Evolutionary conservation across 2,797 vertebrate species (phyloP), one percentile per base, ranked within the genome.

Genomic region (Tachyglossus aculeatus): DNA sequence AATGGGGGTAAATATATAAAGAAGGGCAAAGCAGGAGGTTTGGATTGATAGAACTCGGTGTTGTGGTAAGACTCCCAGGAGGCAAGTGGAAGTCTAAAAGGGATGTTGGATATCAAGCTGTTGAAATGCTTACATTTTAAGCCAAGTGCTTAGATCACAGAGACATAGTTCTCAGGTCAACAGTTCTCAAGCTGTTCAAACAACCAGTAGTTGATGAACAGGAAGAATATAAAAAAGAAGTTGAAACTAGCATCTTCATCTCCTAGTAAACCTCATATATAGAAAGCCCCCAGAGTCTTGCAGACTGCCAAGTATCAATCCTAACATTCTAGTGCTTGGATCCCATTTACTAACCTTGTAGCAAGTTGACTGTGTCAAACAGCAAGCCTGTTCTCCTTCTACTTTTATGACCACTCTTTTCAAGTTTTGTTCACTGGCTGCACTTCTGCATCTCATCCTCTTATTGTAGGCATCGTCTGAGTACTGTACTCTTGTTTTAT

Each of bases 141-240:
- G 66, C 7, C 60, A 81, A 87, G 13, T 40, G 18, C 47, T 85
- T 80, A 39, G 10, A 65, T 69, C 29, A 65, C 44, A 57, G 45
- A 56, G 80, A 83, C n/a, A n/a, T n/a, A n/a, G n/a, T n/a, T 82
- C 59, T 32, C 61, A 56, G 56, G 27, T 82, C 78, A 88, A 66
- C 18, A 77, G 68, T 77, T 36, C 71, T 84, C 81, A 87, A 78
- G 71, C 52, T 88, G 33, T 86, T 86, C 40, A 81, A 87, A 81
- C 12, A 82, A 43, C 22, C 36, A 66, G 25, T 60, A 66, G 11
- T 57, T 36, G 80, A 9, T 15, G 76, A 87, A 82, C 29, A 79
- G 40, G 41, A 82, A 83, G 21, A 64, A 74, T 71, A 66, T 74
- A 9, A 33, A 72, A 18, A 62, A 43, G 13, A 85, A 73, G 15